phyloP scores from a whole-genome alignment of 2,888 invertebrate genomes.

The Pseudococcus viburni region DNA sequence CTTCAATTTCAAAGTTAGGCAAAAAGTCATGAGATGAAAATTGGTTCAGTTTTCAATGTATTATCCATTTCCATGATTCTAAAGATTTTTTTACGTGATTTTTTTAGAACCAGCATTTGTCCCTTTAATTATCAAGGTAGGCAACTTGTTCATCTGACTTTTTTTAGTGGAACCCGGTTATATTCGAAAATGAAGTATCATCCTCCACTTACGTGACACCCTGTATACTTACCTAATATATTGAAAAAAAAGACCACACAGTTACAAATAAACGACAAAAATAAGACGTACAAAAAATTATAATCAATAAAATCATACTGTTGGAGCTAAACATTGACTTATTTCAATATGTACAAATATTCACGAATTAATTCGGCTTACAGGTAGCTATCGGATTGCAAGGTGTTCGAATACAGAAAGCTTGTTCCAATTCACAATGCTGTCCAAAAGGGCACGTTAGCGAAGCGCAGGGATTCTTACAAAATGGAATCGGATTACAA shows the following conservation, averaged over 20 bases:
- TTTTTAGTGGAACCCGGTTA: no score
- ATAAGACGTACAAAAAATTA: neutral
- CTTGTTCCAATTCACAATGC: constrained; percentile 48
- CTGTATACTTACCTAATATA: no score
- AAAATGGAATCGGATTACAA: constrained; percentile 43
- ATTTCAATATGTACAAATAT: neutral
- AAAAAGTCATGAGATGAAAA: no score
- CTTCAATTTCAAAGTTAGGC: no score
- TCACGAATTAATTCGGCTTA: neutral
- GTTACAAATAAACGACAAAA: neutral
- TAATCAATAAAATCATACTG: neutral
- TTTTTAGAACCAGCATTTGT: no score
- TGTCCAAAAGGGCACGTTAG: neutral
- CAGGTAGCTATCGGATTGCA: constrained; percentile 45
- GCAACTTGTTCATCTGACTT: no score
- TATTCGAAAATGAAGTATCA: no score
- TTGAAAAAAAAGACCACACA: neutral
- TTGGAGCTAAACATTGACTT: neutral
- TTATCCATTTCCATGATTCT: no score
- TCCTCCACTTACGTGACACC: no score
- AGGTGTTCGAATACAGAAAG: constrained; percentile 23
- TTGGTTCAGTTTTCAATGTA: no score
- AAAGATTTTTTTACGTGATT: no score
- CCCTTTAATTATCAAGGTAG: no score
- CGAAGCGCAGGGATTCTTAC: constrained; percentile 31